Conservation (phyloP, 2,113 vertebrate genomes). For the Daphoenositta chrysoptera region DNA sequence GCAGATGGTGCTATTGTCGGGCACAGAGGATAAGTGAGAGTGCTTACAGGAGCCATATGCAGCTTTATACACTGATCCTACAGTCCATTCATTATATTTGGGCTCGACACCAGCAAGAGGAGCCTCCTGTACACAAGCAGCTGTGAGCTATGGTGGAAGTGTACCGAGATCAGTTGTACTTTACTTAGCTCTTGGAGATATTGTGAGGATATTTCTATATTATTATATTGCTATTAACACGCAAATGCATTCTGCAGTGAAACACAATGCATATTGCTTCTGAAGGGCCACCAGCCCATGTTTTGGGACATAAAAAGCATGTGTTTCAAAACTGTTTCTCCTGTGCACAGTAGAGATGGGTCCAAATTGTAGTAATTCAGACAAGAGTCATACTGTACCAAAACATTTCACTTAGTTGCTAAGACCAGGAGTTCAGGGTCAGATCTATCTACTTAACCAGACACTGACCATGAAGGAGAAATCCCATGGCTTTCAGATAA, state of each 20-base stretch:
- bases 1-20: slow-evolving; percentile 4
- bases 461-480: neutral
- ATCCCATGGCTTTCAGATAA: neutral
- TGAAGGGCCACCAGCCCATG: neutral
- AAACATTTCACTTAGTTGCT: neutral
- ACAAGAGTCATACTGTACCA: neutral
- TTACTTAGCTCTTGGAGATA: neutral
- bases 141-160: neutral
- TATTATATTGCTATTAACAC: neutral
- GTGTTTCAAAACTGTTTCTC: neutral
- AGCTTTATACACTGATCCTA: neutral
- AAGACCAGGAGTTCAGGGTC: neutral
- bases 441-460: neutral
- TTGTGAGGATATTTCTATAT: neutral
- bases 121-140: fast-evolving
- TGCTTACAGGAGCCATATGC: neutral
- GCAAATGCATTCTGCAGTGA: neutral
- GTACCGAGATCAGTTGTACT: neutral
- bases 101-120: neutral
- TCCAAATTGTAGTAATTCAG: neutral
- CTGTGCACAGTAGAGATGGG: neutral
- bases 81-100: neutral
- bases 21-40: neutral
- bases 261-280: neutral
- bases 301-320: neutral